Conservation (phyloP, 2,113 vertebrate species). For the Myrmophylax atrothorax region DNA sequence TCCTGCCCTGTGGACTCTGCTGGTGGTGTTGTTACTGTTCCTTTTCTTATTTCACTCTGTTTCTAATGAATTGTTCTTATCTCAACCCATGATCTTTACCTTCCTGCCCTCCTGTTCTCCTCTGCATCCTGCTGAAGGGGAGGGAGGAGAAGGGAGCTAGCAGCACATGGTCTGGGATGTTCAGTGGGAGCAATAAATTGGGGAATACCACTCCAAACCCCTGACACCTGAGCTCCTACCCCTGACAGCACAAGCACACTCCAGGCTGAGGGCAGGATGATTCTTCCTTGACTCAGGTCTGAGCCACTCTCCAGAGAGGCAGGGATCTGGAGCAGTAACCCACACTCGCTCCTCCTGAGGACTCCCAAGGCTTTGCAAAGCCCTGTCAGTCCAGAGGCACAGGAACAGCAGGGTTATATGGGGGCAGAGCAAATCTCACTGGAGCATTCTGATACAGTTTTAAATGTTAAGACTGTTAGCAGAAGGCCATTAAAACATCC, state of each 20-base stretch:
- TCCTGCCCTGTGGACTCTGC: not conserved
- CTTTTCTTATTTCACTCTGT: not conserved
- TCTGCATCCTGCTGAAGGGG: not conserved
- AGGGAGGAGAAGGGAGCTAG: not conserved
- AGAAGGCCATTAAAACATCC: not conserved
- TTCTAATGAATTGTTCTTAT: not conserved
- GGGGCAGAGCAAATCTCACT: not conserved
- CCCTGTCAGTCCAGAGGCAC: not conserved
- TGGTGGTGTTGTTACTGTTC: too few relatives aligned
- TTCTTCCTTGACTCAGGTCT: not conserved
- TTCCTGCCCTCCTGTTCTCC: not conserved
- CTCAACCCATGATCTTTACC: not conserved
- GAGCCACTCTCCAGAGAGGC: not conserved
- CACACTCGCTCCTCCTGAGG: accelerated
- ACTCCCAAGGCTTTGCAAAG: not conserved
- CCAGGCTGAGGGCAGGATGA: not conserved
- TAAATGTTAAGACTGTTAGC: not conserved
- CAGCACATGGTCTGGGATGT: not conserved
- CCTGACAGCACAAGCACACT: accelerated
- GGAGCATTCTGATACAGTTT: not conserved
- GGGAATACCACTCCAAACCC: not conserved
- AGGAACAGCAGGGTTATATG: not conserved
- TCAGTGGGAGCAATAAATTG: not conserved
- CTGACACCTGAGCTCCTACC: too few relatives aligned
- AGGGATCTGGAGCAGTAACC: not conserved